A percentile compares a stretch with the other conserved stretches of the same genome.
These are phyloP conservation scores for Gavia stellata DNA, from an alignment of 2,113 vertebrate species.

Conservation along the genomic window DNA sequence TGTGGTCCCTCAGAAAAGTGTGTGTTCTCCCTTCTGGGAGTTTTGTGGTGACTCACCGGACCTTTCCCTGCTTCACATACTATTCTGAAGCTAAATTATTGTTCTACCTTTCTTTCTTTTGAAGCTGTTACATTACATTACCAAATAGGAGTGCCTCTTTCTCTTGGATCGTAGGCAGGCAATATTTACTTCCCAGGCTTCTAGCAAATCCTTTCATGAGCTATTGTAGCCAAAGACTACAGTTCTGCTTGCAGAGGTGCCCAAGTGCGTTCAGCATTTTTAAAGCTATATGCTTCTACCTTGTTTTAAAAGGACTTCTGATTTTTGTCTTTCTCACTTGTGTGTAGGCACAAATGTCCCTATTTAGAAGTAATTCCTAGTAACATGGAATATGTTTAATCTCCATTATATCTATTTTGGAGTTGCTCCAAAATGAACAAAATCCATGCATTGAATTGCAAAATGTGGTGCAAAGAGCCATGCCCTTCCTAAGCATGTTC, in stretches of 20 bases:
- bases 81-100: background rate
- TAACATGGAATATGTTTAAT: background rate
- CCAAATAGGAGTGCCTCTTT: background rate
- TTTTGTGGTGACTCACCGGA: background rate
- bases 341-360: background rate
- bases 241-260: background rate
- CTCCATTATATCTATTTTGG: fast-evolving
- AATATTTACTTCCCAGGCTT: background rate
- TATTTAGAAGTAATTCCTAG: background rate
- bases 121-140: background rate
- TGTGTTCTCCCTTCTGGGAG: background rate
- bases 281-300: background rate
- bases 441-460: fast-evolving
- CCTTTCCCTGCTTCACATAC: fast-evolving
- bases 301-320: background rate
- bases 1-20: background rate
- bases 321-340: background rate
- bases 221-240: background rate
- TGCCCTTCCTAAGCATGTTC: background rate
- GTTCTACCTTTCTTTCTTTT: background rate
- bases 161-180: background rate
- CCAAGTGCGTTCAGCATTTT: background rate
- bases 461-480: background rate
- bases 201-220: background rate
- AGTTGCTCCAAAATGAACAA: background rate